Evolutionary conservation across 2,797 vertebrate genomes (phyloP).

Genomic region (Gallinago solitaria): DNA sequence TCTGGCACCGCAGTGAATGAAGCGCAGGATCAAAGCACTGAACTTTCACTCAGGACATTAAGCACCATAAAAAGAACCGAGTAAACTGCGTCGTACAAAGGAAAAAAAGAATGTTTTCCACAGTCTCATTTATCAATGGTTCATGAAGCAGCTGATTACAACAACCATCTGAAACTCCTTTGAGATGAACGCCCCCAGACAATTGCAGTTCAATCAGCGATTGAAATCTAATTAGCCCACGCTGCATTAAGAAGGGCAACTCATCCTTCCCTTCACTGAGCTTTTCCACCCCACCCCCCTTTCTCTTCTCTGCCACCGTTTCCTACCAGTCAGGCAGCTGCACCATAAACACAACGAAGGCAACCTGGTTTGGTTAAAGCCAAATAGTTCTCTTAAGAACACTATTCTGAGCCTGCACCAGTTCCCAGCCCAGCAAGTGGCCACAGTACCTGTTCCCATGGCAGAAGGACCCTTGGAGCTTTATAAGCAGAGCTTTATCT

Average conservation of each 20-base stretch:
- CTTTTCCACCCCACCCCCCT: background rate
- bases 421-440: background rate
- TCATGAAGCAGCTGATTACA: background rate
- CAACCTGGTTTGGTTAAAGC: background rate
- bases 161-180: background rate
- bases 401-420: background rate
- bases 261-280: background rate
- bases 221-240: background rate
- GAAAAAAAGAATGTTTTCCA: background rate
- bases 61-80: too few species aligned
- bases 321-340: background rate
- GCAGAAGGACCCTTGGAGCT: background rate
- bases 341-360: background rate
- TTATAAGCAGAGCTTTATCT: background rate
- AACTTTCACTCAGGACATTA: background rate
- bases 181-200: background rate
- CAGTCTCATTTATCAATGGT: background rate
- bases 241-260: background rate
- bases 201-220: background rate
- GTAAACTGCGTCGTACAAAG: background rate
- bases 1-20: background rate
- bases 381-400: background rate
- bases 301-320: background rate
- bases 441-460: background rate
- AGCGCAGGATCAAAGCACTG: accelerated